A percentile compares a stretch with the other conserved stretches of the same genome.
Conservation (phyloP, 2,797 vertebrate species). For the Enteromius unitaeniatus region DNA sequence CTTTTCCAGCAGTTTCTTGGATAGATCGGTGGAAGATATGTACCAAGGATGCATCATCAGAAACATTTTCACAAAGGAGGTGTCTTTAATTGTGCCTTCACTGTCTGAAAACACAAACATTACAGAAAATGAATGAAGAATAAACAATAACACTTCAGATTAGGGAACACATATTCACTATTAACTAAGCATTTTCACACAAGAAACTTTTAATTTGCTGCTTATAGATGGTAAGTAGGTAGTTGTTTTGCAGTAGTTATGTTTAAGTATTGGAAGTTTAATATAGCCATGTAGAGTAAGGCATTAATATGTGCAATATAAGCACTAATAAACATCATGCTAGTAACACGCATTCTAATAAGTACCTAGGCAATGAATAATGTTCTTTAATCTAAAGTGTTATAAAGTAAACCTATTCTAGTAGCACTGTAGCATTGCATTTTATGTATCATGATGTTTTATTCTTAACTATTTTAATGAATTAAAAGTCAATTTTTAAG, state of each 20-base stretch:
- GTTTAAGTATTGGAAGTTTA: background rate
- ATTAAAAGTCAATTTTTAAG: too few species aligned
- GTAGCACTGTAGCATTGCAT: too few species aligned
- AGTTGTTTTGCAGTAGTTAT: background rate
- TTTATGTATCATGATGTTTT: too few species aligned
- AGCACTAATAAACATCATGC: background rate
- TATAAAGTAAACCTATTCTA: too few species aligned
- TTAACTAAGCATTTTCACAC: background rate
- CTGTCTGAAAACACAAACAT: slow-evolving; percentile 75
- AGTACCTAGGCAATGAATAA: background rate
- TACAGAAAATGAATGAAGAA: slow-evolving; percentile 18
- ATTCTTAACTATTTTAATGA: too few species aligned
- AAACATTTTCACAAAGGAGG: slow-evolving; percentile 85
- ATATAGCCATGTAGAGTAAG: background rate
- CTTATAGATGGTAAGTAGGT: background rate
- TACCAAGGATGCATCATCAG: slow-evolving; percentile 96
- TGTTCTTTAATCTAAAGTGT: background rate
- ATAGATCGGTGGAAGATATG: slow-evolving; percentile 86
- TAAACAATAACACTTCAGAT: background rate
- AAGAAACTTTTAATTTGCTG: background rate
- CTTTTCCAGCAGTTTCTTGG: slow-evolving; percentile 85
- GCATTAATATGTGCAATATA: background rate
- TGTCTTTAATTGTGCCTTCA: slow-evolving; percentile 80
- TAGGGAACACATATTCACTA: background rate
- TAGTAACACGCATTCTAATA: background rate